phyloP scores from a whole-genome alignment of 2,113 vertebrate species.

The Urocynchramus pylzowi region DNA sequence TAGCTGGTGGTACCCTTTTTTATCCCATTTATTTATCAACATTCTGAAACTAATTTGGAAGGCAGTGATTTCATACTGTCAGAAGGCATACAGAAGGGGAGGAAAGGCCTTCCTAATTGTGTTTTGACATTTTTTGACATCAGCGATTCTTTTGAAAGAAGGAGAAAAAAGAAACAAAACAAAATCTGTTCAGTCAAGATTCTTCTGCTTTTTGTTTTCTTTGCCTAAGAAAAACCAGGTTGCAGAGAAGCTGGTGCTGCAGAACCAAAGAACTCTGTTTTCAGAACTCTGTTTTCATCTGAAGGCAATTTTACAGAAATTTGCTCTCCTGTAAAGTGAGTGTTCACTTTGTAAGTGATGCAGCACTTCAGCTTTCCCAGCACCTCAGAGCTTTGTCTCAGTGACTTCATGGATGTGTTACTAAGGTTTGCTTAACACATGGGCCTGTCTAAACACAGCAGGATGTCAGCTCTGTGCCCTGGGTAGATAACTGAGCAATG shows the following conservation, averaged over 20 bases:
- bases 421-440: background rate
- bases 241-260: background rate
- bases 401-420: background rate
- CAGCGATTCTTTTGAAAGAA: background rate
- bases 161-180: conserved; percentile 19
- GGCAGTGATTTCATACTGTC: conserved; percentile 21
- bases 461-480: background rate
- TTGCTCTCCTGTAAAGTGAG: background rate
- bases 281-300: background rate
- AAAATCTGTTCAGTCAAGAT: conserved; percentile 16
- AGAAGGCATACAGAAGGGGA: background rate
- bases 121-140: conserved; percentile 49
- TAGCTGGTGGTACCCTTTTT: background rate
- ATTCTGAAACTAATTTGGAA: conserved; percentile 6
- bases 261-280: background rate
- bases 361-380: background rate
- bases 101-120: conserved; percentile 15
- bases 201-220: conserved; percentile 6
- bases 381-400: background rate
- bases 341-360: background rate
- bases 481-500: background rate
- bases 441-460: background rate
- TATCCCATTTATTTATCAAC: background rate
- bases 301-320: background rate
- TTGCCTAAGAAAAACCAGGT: background rate